Conservation (phyloP, 1,140 invertebrate genomes). For the Atta cephalotes region DNA sequence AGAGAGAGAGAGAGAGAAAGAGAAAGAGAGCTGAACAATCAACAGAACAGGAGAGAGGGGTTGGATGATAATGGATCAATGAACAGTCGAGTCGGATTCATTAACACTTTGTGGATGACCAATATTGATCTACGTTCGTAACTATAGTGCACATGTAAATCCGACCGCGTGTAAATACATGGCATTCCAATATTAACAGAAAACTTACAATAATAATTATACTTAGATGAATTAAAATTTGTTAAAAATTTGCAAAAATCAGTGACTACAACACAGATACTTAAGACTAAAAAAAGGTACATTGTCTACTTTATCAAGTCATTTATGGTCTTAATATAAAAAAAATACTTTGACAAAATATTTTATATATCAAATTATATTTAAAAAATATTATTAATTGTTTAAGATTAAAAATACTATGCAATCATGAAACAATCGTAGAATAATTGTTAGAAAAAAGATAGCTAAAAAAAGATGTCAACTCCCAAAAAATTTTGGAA, state of each 20-base stretch:
- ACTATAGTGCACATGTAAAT: slow-evolving; percentile 7
- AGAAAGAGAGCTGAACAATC: neutral
- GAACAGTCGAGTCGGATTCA: slow-evolving; percentile 47
- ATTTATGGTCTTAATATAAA: neutral
- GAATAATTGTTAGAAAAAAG: too few relatives aligned
- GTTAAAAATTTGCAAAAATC: slow-evolving; percentile 18
- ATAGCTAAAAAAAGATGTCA: neutral
- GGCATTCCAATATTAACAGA: neutral
- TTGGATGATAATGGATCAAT: slow-evolving; percentile 35
- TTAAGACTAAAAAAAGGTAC: neutral
- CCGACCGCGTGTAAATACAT: slow-evolving; percentile 9
- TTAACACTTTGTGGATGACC: slow-evolving; percentile 47
- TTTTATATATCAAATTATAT: neutral
- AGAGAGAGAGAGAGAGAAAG: neutral
- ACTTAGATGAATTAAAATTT: slow-evolving; percentile 4
- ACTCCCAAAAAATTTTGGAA: neutral
- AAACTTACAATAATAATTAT: neutral
- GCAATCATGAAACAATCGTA: too few relatives aligned
- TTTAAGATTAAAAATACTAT: too few relatives aligned
- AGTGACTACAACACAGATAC: neutral
- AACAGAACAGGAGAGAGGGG: slow-evolving; percentile 15
- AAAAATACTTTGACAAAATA: too few relatives aligned
- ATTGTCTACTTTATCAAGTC: neutral
- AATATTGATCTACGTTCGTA: slow-evolving; percentile 32
- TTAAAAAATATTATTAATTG: too few relatives aligned